phyloP scores from a whole-genome alignment of 1,140 invertebrate genomes.

The Hirudo medicinalis region DNA sequence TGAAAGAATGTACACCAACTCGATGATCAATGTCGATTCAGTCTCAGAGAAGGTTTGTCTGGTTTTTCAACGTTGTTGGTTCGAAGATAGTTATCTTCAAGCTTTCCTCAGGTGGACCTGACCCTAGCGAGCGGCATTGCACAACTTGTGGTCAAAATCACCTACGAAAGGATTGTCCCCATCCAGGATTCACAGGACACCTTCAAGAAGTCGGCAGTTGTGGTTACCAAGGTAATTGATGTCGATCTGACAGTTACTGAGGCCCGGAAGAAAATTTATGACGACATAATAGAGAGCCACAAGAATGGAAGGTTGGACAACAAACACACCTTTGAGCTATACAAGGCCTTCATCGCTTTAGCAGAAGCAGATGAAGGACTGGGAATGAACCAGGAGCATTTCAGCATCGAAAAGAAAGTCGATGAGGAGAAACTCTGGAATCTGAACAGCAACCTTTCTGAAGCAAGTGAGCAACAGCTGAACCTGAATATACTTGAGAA shows the following conservation, averaged over 20 bases:
- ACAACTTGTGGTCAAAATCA: slow-evolving; percentile 33
- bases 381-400: slow-evolving; percentile 1
- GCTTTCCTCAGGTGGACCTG: slow-evolving; percentile 29
- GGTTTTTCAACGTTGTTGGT: neutral
- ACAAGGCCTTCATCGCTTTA: slow-evolving; percentile 24
- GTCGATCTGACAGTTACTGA: slow-evolving; percentile 36
- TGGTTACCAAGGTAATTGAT: slow-evolving; percentile 36
- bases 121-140: slow-evolving; percentile 34
- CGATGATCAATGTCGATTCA: slow-evolving; percentile 35
- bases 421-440: slow-evolving; percentile 17
- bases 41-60: slow-evolving; percentile 31
- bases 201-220: slow-evolving; percentile 36
- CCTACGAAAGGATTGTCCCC: slow-evolving; percentile 34
- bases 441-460: neutral
- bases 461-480: too few relatives aligned
- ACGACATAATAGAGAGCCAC: neutral
- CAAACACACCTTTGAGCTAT: slow-evolving; percentile 24
- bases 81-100: neutral
- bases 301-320: slow-evolving; percentile 15
- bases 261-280: slow-evolving; percentile 33
- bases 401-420: slow-evolving; percentile 20
- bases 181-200: slow-evolving; percentile 35
- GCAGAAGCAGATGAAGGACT: slow-evolving; percentile 13
- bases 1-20: slow-evolving; percentile 23
- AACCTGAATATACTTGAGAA: too few relatives aligned